These are phyloP conservation scores for Morpho deidamia DNA, from an alignment of 2,888 invertebrate genomes.

Conservation along the genomic window DNA sequence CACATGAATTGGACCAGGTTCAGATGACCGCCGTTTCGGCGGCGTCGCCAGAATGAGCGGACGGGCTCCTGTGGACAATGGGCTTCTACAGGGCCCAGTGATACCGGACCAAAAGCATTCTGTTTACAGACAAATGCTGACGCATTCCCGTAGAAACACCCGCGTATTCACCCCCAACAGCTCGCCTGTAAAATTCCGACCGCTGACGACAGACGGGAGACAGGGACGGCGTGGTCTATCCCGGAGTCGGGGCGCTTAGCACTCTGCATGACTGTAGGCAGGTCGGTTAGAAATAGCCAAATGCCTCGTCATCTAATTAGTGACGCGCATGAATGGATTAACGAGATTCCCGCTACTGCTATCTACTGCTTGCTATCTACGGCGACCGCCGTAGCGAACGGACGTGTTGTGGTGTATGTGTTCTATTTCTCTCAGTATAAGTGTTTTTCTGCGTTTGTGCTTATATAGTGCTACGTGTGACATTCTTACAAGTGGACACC, in stretches of 20 bases:
- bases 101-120: no score
- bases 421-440: no score
- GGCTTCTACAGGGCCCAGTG: not conserved
- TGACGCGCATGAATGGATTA: no score
- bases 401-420: no score
- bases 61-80: no score
- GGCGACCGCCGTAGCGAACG: no score
- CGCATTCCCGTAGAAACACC: not conserved
- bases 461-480: no score
- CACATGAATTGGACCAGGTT: slow-evolving; percentile 23
- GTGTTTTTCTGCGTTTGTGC: no score
- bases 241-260: not conserved
- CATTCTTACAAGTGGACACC: no score
- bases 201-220: not conserved
- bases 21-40: not conserved
- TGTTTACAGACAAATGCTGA: not conserved
- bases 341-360: no score
- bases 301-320: not conserved
- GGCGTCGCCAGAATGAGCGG: no score
- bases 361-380: no score
- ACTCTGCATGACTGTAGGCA: not conserved
- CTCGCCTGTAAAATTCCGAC: not conserved
- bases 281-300: not conserved
- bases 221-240: not conserved
- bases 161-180: not conserved